Percentiles rank a stretch among this genome's conserved stretches.
phyloP scores from a whole-genome alignment of 2,797 vertebrate species.

The Sebastes taczanowskii region DNA sequence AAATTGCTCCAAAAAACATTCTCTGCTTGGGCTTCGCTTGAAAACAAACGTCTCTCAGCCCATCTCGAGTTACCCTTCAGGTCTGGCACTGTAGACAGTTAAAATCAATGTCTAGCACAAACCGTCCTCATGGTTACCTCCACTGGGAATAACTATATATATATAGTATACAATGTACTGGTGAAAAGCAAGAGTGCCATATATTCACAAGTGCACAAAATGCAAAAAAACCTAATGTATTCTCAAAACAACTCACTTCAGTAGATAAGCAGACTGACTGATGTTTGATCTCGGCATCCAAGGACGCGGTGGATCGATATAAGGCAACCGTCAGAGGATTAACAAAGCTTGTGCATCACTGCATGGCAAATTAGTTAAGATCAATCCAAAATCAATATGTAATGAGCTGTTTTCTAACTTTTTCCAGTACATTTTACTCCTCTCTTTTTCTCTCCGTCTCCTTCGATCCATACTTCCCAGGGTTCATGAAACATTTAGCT shows the following conservation, averaged over 20 bases:
- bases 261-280: constrained; percentile 21
- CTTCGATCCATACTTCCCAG: constrained; percentile 8
- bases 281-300: constrained; percentile 36
- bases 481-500: constrained; percentile 61
- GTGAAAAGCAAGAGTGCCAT: not conserved
- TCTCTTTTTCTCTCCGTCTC: constrained; percentile 28
- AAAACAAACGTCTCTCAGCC: constrained; percentile 30
- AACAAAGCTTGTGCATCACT: constrained; percentile 35
- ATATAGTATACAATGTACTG: not conserved
- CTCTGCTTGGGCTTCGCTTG: not conserved
- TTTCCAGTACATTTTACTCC: constrained; percentile 46
- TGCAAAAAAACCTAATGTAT: not conserved
- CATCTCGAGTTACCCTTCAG: constrained; percentile 20
- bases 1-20: not conserved
- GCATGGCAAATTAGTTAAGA: constrained; percentile 56
- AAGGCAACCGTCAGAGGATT: constrained; percentile 32
- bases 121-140: not conserved
- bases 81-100: constrained; percentile 1
- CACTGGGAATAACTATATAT: not conserved
- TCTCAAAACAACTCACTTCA: constrained; percentile 2
- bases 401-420: constrained; percentile 56
- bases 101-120: constrained; percentile 27
- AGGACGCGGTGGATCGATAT: constrained; percentile 40
- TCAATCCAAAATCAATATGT: constrained; percentile 65
- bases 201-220: not conserved